Evolutionary conservation across 2,113 vertebrate species (phyloP).

Genomic region (Sceloporus undulatus): DNA sequence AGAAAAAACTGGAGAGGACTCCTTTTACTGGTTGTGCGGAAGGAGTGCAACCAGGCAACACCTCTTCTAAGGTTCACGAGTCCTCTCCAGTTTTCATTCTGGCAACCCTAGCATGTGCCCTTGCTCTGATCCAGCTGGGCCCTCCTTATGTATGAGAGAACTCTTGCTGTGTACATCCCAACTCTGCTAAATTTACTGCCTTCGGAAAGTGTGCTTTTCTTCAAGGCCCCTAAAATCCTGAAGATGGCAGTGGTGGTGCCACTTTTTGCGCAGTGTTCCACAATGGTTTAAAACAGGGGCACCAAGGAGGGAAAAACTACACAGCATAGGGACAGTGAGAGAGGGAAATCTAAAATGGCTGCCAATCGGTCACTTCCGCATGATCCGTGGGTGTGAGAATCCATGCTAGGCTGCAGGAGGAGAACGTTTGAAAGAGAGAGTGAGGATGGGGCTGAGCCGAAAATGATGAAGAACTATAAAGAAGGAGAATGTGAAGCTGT

Average conservation of each 20-base stretch:
- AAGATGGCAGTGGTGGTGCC: background rate
- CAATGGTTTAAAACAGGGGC: background rate
- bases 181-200: too few species aligned
- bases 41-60: too few species aligned
- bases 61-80: too few species aligned
- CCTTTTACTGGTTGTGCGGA: too few species aligned
- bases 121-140: too few species aligned
- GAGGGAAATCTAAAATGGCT: slow-evolving; percentile 30
- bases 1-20: too few species aligned
- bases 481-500: background rate
- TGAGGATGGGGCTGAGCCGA: background rate
- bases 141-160: background rate
- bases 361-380: background rate
- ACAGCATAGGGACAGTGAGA: background rate
- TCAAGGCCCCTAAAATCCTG: background rate
- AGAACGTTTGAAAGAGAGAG: background rate
- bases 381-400: background rate
- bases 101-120: background rate
- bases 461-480: background rate
- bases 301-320: background rate
- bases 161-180: too few species aligned
- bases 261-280: too few species aligned
- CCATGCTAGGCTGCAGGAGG: background rate
- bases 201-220: background rate
- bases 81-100: too few species aligned